Conservation (phyloP, 1,140 invertebrate genomes). For the Wasmannia auropunctata region DNA sequence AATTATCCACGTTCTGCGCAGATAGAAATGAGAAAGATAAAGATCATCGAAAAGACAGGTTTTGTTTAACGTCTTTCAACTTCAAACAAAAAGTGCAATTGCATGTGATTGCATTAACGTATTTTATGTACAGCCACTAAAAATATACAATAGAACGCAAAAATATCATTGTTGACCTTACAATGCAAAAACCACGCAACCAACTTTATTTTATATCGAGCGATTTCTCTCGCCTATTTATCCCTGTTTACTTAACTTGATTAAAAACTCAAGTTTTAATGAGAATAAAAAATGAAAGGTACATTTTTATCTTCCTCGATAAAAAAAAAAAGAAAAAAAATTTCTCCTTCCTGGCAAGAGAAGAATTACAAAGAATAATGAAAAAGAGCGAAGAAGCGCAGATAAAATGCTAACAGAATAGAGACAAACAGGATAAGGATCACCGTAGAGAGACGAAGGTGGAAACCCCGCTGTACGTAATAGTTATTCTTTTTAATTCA, state of each 20-base stretch:
- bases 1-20: background rate
- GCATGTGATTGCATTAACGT: background rate
- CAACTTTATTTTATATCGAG: background rate
- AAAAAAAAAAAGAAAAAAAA: background rate
- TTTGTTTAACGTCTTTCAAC: background rate
- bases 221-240: background rate
- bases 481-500: conserved; percentile 7
- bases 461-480: background rate
- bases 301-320: background rate
- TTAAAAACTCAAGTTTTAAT: background rate
- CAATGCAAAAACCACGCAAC: background rate
- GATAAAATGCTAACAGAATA: conserved; percentile 14
- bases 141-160: background rate
- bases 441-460: background rate
- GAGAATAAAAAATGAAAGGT: background rate
- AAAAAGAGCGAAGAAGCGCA: background rate
- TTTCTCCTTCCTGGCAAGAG: no score
- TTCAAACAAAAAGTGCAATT: background rate
- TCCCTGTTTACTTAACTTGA: background rate
- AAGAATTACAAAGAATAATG: background rate
- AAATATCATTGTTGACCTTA: background rate
- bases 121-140: background rate
- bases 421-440: conserved; percentile 20
- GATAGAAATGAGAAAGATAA: background rate
- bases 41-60: background rate